These are phyloP conservation scores for Lapara coniferarum DNA, from an alignment of 2,888 invertebrate species.

Conservation along the genomic window DNA sequence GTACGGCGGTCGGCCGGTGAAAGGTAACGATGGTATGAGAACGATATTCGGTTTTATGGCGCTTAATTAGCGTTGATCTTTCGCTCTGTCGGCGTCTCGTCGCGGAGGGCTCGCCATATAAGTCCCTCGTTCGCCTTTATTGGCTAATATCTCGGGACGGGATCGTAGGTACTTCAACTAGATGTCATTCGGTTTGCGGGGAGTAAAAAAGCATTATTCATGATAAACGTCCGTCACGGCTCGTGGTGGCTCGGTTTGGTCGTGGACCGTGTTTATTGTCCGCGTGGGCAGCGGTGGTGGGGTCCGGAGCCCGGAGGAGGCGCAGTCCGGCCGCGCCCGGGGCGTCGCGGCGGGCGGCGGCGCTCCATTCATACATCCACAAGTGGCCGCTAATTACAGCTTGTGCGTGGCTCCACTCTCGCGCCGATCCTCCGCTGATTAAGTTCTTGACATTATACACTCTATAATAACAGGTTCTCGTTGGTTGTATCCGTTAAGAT, in stretches of 20 bases:
- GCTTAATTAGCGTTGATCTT: constrained; percentile 78
- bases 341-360: constrained; percentile 57
- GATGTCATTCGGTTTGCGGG: constrained; percentile 57
- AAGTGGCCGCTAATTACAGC: constrained; percentile 74
- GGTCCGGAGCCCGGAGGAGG: neutral
- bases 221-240: constrained; percentile 33
- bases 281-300: neutral
- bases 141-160: constrained; percentile 61
- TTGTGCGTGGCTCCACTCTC: constrained; percentile 47
- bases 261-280: neutral
- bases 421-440: constrained; percentile 64
- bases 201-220: constrained; percentile 44
- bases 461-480: constrained; percentile 25
- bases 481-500: constrained; percentile 23
- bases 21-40: constrained; percentile 63
- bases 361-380: constrained; percentile 74
- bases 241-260: constrained; percentile 28
- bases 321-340: constrained; percentile 38
- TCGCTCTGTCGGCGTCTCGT: constrained; percentile 66
- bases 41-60: constrained; percentile 78
- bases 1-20: constrained; percentile 50
- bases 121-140: constrained; percentile 62
- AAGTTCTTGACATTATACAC: constrained; percentile 65
- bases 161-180: constrained; percentile 66
- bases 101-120: constrained; percentile 59